These are phyloP conservation scores for Coregonus sp. DNA, from an alignment of 2,797 vertebrate genomes.

Conservation along the genomic window DNA sequence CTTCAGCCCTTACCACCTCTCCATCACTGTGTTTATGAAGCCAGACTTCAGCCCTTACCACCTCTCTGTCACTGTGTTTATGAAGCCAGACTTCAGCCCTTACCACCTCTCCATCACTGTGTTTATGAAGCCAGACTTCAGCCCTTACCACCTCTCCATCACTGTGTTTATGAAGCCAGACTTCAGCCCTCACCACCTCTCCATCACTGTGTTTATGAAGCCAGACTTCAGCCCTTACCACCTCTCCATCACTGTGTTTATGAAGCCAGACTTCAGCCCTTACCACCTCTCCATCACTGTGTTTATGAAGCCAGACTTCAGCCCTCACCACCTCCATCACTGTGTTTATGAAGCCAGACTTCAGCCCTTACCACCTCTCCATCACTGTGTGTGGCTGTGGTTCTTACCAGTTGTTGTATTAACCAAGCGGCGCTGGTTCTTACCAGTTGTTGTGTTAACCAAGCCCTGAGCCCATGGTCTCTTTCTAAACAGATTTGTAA, in stretches of 20 bases:
- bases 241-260: too few relatives aligned
- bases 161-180: too few relatives aligned
- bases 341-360: too few relatives aligned
- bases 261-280: too few relatives aligned
- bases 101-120: neutral
- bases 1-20: neutral
- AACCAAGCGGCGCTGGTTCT: conserved; percentile 16
- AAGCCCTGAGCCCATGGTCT: conserved; percentile 25
- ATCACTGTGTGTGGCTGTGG: neutral
- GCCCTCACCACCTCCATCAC: neutral
- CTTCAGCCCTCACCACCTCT: too few relatives aligned
- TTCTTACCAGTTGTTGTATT: too few relatives aligned
- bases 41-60: too few relatives aligned
- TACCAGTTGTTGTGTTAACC: conserved; percentile 22
- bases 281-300: too few relatives aligned
- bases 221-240: too few relatives aligned
- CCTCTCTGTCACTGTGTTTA: neutral
- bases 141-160: too few relatives aligned
- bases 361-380: neutral
- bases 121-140: neutral
- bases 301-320: neutral
- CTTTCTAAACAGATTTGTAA: conserved; percentile 14
- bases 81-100: neutral
- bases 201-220: too few relatives aligned
- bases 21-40: neutral